phyloP scores from a whole-genome alignment of 1,140 invertebrate genomes.

The Bombus affinis region DNA sequence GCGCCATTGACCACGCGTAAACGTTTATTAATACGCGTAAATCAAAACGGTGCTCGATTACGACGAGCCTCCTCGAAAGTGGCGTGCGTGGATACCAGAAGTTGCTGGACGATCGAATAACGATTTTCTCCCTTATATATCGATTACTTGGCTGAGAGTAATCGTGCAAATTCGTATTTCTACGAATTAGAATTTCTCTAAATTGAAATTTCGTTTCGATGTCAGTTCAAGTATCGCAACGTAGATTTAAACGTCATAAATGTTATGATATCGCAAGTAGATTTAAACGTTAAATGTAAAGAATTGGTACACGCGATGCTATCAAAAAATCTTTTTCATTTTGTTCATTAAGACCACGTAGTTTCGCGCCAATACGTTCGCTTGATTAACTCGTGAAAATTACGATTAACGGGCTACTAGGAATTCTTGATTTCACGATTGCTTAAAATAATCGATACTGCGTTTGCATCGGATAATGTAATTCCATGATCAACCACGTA shows the following conservation, averaged over 20 bases:
- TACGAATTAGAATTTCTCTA: no score
- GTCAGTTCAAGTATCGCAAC: no score
- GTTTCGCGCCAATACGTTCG: neutral
- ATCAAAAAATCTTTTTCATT: neutral
- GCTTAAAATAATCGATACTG: neutral
- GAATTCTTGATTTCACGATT: neutral
- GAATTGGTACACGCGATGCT: no score
- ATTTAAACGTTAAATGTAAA: no score
- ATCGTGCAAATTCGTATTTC: neutral
- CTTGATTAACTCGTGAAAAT: neutral
- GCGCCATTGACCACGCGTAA: slow-evolving; percentile 61
- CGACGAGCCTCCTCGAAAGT: slow-evolving; percentile 66
- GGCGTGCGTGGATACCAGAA: neutral
- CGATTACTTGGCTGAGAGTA: no score
- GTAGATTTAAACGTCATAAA: no score
- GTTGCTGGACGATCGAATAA: neutral
- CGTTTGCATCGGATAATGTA: neutral
- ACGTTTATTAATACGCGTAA: slow-evolving; percentile 78
- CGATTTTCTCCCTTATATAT: neutral
- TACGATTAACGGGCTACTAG: neutral
- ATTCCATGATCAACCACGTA: neutral
- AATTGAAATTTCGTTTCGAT: neutral
- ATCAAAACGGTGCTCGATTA: slow-evolving; percentile 73
- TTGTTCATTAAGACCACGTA: neutral
- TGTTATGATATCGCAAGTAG: no score